A percentile compares a stretch with the other conserved stretches of the same genome.
These are phyloP conservation scores for Parnassius glacialis DNA, from an alignment of 2,888 invertebrate genomes.

Conservation along the genomic window DNA sequence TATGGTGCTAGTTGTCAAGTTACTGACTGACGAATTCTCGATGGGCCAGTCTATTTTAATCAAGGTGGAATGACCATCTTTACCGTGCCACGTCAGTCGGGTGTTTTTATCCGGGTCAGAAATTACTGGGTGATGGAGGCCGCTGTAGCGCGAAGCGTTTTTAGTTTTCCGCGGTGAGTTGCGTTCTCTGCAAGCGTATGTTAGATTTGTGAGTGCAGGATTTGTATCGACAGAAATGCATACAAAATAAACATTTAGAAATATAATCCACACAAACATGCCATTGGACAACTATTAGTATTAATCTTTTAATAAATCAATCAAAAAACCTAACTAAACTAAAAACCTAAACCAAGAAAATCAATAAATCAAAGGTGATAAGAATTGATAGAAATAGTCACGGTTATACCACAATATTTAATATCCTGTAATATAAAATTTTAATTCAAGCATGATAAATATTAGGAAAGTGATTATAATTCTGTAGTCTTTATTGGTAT, in stretches of 20 bases:
- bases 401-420: no score
- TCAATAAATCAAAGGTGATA: no score
- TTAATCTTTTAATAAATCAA: slow-evolving; percentile 4
- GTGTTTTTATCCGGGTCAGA: slow-evolving; percentile 41
- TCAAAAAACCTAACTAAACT: no score
- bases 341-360: no score
- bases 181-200: slow-evolving; percentile 65
- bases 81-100: slow-evolving; percentile 69
- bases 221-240: slow-evolving; percentile 4
- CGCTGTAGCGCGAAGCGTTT: slow-evolving; percentile 58
- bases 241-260: slow-evolving; percentile 5
- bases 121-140: slow-evolving; percentile 53
- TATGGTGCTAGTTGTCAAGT: slow-evolving; percentile 56
- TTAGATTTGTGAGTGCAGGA: slow-evolving; percentile 32
- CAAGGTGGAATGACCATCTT: slow-evolving; percentile 71
- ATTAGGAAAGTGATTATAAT: no score
- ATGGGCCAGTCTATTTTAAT: slow-evolving; percentile 74
- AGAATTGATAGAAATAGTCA: no score
- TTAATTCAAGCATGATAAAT: no score
- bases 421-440: no score
- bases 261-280: slow-evolving; percentile 14
- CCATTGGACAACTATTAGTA: slow-evolving; percentile 9
- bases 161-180: slow-evolving; percentile 69
- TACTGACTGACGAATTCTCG: slow-evolving; percentile 55
- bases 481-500: no score